Percentiles rank a stretch among this genome's conserved stretches.
Evolutionary conservation across 1,140 invertebrate genomes (phyloP).

Genomic region (Bombus difficillimus): DNA sequence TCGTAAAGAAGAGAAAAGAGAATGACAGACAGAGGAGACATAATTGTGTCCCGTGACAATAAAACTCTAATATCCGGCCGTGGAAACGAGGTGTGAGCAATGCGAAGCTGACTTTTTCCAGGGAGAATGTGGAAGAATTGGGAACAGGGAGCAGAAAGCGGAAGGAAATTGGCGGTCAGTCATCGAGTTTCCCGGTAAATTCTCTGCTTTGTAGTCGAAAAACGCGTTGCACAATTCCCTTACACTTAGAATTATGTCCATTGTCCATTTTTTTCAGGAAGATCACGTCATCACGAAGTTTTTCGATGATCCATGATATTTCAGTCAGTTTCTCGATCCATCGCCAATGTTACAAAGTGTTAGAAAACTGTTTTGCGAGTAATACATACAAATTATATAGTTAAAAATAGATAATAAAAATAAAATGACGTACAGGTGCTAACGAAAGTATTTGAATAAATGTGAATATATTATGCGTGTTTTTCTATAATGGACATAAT

Average conservation of each 20-base stretch:
- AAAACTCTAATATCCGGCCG: slow-evolving; percentile 65
- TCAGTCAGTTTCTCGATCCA: no score
- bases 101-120: slow-evolving; percentile 13
- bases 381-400: no score
- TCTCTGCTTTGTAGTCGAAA: slow-evolving; percentile 1
- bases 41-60: slow-evolving; percentile 57
- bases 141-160: slow-evolving; percentile 23
- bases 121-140: slow-evolving; percentile 21
- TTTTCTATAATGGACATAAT: no score
- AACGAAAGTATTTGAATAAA: no score
- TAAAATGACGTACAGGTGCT: no score
- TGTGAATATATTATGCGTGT: no score
- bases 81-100: slow-evolving; percentile 9
- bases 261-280: neutral
- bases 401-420: no score
- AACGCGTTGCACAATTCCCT: neutral
- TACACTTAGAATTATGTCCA: neutral
- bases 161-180: slow-evolving; percentile 44
- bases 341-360: no score
- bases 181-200: slow-evolving; percentile 23
- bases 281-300: no score
- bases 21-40: slow-evolving; percentile 23
- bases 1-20: neutral
- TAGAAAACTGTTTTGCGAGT: no score
- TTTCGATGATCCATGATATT: no score